Conservation (phyloP, 2,797 vertebrate species). For the Pipistrellus pipistrellus region DNA sequence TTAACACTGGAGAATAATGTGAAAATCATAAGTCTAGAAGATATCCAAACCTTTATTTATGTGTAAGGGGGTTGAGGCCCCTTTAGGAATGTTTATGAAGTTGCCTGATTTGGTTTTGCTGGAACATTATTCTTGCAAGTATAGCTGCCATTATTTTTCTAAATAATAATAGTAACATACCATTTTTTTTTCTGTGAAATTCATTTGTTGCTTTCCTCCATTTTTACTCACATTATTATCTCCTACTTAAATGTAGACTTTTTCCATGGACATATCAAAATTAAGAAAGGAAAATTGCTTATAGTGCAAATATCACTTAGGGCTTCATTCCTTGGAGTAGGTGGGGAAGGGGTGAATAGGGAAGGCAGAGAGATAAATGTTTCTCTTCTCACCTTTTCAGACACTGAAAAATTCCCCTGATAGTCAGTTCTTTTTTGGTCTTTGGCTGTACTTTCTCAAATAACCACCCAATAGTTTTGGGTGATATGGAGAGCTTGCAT, state of each 20-base stretch:
- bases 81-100: not conserved
- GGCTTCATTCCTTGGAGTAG: not conserved
- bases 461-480: not conserved
- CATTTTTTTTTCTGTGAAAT: not conserved
- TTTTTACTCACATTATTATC: not conserved
- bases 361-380: not conserved
- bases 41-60: not conserved
- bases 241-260: not conserved
- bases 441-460: not conserved
- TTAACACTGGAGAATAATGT: not conserved
- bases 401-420: not conserved
- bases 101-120: not conserved
- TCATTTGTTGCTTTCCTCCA: not conserved
- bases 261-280: slow-evolving; percentile 11
- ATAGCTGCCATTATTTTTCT: not conserved
- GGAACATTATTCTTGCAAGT: not conserved
- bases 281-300: slow-evolving; percentile 14
- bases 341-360: not conserved
- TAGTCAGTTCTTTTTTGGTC: not conserved
- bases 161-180: not conserved
- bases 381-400: not conserved
- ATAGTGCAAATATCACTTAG: not conserved
- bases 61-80: not conserved
- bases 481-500: not conserved
- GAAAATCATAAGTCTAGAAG: not conserved